Evolutionary conservation across 2,888 invertebrate genomes (phyloP), one percentile per base, ranked within the genome.

Genomic region (Mycalesis mineus): DNA sequence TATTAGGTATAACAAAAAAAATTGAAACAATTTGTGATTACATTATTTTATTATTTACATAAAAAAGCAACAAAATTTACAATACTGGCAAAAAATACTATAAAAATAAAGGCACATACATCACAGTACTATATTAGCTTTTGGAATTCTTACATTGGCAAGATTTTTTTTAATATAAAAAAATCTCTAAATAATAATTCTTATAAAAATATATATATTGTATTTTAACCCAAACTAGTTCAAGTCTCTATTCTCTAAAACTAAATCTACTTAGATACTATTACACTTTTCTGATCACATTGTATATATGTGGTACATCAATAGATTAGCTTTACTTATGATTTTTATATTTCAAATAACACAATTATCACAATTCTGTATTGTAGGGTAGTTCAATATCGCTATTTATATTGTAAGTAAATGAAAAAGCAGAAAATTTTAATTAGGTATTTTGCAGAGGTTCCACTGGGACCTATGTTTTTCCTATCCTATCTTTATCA

Each of bases 81-180:
- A 77, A 82, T 82, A 83, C 80, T 80, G 80, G 78, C 80, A 65
- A 65, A 65, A 65, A 65, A 60, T 72, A 72, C 62, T 68, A 62
- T 65, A 67, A 70, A 67, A 70, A 66, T 71, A 74, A 74, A 78
- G 80, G 82, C 82, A 80, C 82, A 73, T 71, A 73, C 68, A 82
- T 82, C 82, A 82, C 82, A 82, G 80, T 73, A 69, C 56, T 73
- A 69, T 55, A 58, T 51, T 57, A 57, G 17, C 52, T 59, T 59
- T 61, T 61, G 56, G 61, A 61, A 61, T 56, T 56, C 37, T 49
- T 17, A 22, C 42, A 55, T 45, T 58, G 52, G 36, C 37, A 61
- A 33, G 48, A n/a, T 37, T 17, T 28, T 13, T 37, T 36, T 7
- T 1, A 28, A 15, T 28, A 42, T 39, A n/a, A n/a, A 11, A 44